Evolutionary conservation across 2,888 invertebrate species (phyloP).

Genomic region (Lasioglossum calceatum): DNA sequence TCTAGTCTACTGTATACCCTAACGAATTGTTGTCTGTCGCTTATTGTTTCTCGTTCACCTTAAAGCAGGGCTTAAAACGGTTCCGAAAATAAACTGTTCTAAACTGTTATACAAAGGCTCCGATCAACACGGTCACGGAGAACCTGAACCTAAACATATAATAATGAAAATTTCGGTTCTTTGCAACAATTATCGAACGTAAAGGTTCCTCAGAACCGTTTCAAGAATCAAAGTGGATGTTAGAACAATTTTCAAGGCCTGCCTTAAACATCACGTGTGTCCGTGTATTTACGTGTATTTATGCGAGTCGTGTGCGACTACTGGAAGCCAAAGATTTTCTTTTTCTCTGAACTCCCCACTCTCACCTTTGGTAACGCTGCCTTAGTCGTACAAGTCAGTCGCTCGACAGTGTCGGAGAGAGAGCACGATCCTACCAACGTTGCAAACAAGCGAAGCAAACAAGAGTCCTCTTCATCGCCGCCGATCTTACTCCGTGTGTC

Average conservation of each 20-base stretch:
- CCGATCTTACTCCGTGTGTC: constrained; percentile 11
- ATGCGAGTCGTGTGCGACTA: constrained; percentile 18
- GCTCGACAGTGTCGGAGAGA: constrained; percentile 25
- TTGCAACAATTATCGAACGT: not conserved
- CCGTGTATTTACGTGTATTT: not conserved
- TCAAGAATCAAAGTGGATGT: not conserved
- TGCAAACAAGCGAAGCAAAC: constrained; percentile 41
- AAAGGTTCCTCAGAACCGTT: not conserved
- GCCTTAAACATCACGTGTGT: not conserved
- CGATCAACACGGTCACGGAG: not conserved
- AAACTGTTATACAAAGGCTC: not conserved
- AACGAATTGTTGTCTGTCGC: constrained; percentile 23
- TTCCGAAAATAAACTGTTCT: constrained; percentile 3
- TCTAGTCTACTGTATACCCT: constrained; percentile 45
- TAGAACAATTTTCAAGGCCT: not conserved
- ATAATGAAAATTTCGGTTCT: not conserved
- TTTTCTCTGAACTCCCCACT: constrained; percentile 21
- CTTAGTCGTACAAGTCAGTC: constrained; percentile 46
- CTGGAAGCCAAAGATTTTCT: constrained; percentile 47
- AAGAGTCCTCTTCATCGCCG: constrained; percentile 8
- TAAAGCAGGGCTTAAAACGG: not conserved
- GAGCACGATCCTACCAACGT: constrained; percentile 31
- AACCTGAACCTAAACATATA: not conserved
- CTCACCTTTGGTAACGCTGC: constrained; percentile 58
- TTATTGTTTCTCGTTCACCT: constrained; percentile 22